phyloP scores from a whole-genome alignment of 2,888 invertebrate species.

The Sphecodes monilicornis region DNA sequence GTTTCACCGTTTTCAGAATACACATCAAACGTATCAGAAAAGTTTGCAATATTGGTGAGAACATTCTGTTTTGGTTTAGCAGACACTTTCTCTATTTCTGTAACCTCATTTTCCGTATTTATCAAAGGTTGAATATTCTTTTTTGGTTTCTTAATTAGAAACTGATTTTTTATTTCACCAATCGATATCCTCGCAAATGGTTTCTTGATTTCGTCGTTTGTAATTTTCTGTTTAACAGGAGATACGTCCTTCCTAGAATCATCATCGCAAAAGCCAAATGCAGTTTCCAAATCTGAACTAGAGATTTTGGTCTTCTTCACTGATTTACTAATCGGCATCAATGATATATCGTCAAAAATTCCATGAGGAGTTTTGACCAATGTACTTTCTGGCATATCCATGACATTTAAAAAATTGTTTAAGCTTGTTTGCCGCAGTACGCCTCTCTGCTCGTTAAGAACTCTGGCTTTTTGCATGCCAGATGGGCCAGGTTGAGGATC shows the following conservation, averaged over 20 bases:
- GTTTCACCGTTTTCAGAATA: constrained; percentile 52
- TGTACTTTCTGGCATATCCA: constrained; percentile 74
- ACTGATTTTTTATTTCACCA: constrained; percentile 64
- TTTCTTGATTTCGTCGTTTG: constrained; percentile 12
- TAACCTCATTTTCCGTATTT: constrained; percentile 21
- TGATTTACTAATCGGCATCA: constrained; percentile 65
- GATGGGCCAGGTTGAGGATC: constrained; percentile 69
- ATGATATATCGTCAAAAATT: constrained; percentile 74
- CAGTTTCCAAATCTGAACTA: constrained; percentile 68
- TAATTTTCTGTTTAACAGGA: not conserved
- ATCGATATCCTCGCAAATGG: constrained; percentile 64
- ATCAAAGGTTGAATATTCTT: constrained; percentile 28
- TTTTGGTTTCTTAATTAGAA: constrained; percentile 40
- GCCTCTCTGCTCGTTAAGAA: constrained; percentile 35
- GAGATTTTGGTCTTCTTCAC: constrained; percentile 35
- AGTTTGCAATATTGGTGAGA: constrained; percentile 58
- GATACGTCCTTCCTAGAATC: constrained; percentile 38
- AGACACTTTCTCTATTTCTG: constrained; percentile 11
- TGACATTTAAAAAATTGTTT: constrained; percentile 76
- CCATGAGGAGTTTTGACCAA: constrained; percentile 74
- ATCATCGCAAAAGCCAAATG: constrained; percentile 77
- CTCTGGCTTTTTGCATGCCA: constrained; percentile 51
- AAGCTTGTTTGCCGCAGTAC: constrained; percentile 76
- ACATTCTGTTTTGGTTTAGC: constrained; percentile 16
- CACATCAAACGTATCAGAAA: constrained; percentile 78